These are phyloP conservation scores for Hycleus cichorii DNA, from an alignment of 1,140 invertebrate species.

Conservation along the genomic window DNA sequence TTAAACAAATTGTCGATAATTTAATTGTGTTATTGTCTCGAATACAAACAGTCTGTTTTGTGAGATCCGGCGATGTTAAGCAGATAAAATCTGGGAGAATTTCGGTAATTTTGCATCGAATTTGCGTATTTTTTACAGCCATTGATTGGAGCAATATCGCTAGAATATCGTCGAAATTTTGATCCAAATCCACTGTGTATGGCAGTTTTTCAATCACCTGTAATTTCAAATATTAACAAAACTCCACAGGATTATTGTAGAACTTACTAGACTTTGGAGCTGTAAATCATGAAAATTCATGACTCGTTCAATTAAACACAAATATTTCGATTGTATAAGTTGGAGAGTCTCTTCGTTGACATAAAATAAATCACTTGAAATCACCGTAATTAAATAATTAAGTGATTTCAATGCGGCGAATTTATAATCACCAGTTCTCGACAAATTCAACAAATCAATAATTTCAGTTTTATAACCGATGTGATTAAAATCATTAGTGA, in stretches of 20 bases:
- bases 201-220: too few species aligned
- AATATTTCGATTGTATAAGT: not conserved
- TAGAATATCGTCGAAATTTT: not conserved
- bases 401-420: too few species aligned
- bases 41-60: conserved; percentile 3
- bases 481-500: conserved; percentile 1
- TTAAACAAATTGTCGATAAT: conserved; percentile 12
- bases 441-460: conserved; percentile 10
- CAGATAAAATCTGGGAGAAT: conserved; percentile 22
- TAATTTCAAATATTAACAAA: too few species aligned
- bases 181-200: too few species aligned
- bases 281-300: conserved; percentile 20
- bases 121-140: not conserved
- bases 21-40: not conserved
- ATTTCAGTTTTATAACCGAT: conserved; percentile 6
- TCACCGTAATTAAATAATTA: too few species aligned
- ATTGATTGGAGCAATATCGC: conserved; percentile 18
- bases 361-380: too few species aligned
- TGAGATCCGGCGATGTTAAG: conserved; percentile 2
- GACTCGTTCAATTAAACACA: not conserved
- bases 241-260: too few species aligned
- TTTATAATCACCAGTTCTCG: too few species aligned
- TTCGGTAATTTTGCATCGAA: conserved; percentile 10
- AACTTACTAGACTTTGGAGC: conserved; percentile 11
- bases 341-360: too few species aligned